A percentile compares a stretch with the other conserved stretches of the same genome.
Conservation (phyloP, 2,888 invertebrate species). For the Dioctria linearis region DNA sequence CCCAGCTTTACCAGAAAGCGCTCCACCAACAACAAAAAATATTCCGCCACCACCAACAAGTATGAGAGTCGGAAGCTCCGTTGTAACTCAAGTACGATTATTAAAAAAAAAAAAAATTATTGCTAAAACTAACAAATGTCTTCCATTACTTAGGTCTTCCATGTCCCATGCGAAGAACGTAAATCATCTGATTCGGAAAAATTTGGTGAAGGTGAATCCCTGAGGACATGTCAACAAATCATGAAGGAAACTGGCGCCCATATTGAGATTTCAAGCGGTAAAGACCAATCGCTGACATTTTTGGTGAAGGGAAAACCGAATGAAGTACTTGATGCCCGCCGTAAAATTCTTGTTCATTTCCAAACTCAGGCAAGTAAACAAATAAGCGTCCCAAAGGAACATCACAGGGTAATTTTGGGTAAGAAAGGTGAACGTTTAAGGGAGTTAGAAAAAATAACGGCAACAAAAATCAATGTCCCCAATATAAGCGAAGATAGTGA, state of each 20-base stretch:
- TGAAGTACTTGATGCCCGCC: slow-evolving; percentile 91
- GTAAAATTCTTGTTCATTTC: slow-evolving; percentile 91
- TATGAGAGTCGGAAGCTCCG: slow-evolving; percentile 87
- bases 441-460: slow-evolving; percentile 92
- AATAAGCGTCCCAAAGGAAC: slow-evolving; percentile 94
- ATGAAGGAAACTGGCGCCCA: slow-evolving; percentile 94
- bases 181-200: slow-evolving; percentile 89
- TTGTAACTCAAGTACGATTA: slow-evolving; percentile 84
- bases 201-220: slow-evolving; percentile 94
- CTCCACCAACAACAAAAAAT: slow-evolving; percentile 71
- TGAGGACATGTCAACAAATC: slow-evolving; percentile 91
- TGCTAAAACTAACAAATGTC: slow-evolving; percentile 53
- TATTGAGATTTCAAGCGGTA: slow-evolving; percentile 96
- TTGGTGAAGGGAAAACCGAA: slow-evolving; percentile 94
- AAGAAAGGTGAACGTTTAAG: slow-evolving; percentile 88
- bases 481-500: slow-evolving; percentile 88
- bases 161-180: slow-evolving; percentile 94
- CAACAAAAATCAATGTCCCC: slow-evolving; percentile 95
- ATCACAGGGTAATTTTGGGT: slow-evolving; percentile 96
- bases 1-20: slow-evolving; percentile 90
- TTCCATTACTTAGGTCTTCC: slow-evolving; percentile 77
- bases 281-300: slow-evolving; percentile 97
- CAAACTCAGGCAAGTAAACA: slow-evolving; percentile 91
- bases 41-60: slow-evolving; percentile 78
- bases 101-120: neutral